These are phyloP conservation scores for Pristionchus maxplancki DNA, from an alignment of 2,888 invertebrate species.

Conservation along the genomic window DNA sequence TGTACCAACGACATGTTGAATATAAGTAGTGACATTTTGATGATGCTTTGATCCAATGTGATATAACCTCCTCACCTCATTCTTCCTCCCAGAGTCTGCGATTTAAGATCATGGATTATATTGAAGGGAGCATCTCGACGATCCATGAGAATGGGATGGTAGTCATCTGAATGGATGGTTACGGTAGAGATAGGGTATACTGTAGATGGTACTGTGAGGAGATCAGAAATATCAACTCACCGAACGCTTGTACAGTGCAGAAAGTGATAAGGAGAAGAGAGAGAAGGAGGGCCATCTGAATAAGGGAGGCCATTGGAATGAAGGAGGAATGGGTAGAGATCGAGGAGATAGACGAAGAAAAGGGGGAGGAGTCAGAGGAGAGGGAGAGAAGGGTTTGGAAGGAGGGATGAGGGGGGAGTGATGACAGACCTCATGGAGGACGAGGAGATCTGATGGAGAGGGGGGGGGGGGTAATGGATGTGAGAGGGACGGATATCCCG, in stretches of 20 bases:
- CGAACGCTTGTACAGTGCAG: conserved; percentile 19
- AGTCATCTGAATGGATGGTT: conserved; percentile 30
- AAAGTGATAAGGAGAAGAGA: conserved; percentile 44
- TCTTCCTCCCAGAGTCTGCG: conserved; percentile 66
- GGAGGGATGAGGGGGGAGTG: not conserved
- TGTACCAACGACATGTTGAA: not conserved
- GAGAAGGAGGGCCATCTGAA: conserved; percentile 26
- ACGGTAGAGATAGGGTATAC: not conserved
- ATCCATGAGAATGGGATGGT: conserved; percentile 64
- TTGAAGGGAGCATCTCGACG: conserved; percentile 63
- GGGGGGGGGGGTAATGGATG: not conserved
- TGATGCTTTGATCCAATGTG: not conserved
- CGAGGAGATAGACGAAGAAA: not conserved
- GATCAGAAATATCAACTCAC: not conserved
- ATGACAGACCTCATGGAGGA: conserved; percentile 15
- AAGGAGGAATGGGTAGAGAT: not conserved
- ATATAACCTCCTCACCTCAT: conserved; percentile 61
- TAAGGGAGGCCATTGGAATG: conserved; percentile 6
- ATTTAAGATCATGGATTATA: conserved; percentile 66
- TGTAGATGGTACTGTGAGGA: not conserved
- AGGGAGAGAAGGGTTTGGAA: not conserved
- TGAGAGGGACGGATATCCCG: not conserved
- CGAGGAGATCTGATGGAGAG: not conserved
- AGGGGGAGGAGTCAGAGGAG: not conserved
- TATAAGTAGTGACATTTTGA: not conserved